phyloP scores from a whole-genome alignment of 2,797 vertebrate species.

The Dromococcyx pavoninus region DNA sequence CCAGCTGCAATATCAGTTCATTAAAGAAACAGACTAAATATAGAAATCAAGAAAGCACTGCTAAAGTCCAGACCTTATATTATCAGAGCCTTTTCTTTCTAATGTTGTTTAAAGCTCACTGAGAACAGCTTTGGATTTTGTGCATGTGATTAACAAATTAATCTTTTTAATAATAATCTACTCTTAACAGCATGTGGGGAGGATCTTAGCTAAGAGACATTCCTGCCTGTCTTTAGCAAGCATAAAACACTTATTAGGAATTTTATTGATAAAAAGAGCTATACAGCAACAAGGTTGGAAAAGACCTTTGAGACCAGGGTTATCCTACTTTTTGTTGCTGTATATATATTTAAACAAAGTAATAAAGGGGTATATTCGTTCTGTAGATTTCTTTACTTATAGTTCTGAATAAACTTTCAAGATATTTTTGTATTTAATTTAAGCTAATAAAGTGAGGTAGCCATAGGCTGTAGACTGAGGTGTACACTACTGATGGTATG shows the following conservation, averaged over 20 bases:
- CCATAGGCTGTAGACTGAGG: background rate
- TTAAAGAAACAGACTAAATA: background rate
- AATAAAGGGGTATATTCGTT: background rate
- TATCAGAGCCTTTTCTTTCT: background rate
- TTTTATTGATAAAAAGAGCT: background rate
- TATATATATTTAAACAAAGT: no score
- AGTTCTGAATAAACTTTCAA: background rate
- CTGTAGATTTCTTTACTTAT: background rate
- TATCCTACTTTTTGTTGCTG: no score
- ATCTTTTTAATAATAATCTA: background rate
- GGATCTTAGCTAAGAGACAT: background rate
- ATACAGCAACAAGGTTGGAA: background rate
- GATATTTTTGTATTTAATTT: background rate
- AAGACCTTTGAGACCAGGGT: no score
- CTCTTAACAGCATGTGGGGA: background rate
- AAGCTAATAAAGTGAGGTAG: background rate
- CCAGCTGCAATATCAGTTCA: background rate
- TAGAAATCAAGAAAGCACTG: background rate
- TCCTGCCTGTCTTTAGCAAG: background rate
- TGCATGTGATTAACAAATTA: background rate
- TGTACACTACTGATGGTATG: background rate
- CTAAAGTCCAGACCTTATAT: background rate
- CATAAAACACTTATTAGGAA: background rate
- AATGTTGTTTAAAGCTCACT: background rate
- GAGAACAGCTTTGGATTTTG: background rate